Evolutionary conservation across 2,888 invertebrate genomes (phyloP), one percentile per base, ranked within the genome.

Genomic region (Polyploca ridens): DNA sequence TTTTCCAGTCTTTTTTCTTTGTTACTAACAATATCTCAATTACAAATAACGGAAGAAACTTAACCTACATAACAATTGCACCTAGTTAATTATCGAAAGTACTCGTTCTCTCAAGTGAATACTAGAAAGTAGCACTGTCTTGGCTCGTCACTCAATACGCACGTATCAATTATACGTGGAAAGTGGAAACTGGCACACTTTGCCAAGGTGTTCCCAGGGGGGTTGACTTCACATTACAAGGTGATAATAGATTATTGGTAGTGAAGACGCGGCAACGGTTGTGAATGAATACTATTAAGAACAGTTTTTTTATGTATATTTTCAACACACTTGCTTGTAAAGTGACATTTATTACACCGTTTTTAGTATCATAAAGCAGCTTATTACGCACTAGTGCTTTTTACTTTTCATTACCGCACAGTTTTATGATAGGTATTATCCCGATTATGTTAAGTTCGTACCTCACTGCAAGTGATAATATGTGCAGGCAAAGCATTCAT

Each of bases 81-180:
- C 41, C 49, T 49, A 19, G 54, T 54, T 54, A 54, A 54, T 54
- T 54, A 54, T 54, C 54, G 54, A 54, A 54, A 35, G 54, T 54
- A 41, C 41, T 41, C 0, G 1, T 54, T 19, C 54, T 54, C 54
- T 54, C 54, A 54, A 19, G 19, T 54, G 54, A 10, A 19, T 54
- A 54, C 19, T 19, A 35, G 59, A 16, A 59, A 58, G 38, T 46
- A 64, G 63, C 65, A 67, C 66, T 13, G 41, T 70, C 64, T 67
- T 69, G 66, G 63, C 27, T 64, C 63, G 79, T 76, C 78, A 77
- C 69, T 68, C 69, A 71, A 80, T 74, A 76, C 72, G 63, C 46
- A 67, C 66, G 79, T 84, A 82, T 84, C 80, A 83, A 82, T 84
- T 83, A 80, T 76, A 73, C 70, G 65, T 76, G 81, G 85, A 87